Evolutionary conservation across 92 coral and sea anemone species (phyloP).

Genomic region (Paragorgia papillata): DNA sequence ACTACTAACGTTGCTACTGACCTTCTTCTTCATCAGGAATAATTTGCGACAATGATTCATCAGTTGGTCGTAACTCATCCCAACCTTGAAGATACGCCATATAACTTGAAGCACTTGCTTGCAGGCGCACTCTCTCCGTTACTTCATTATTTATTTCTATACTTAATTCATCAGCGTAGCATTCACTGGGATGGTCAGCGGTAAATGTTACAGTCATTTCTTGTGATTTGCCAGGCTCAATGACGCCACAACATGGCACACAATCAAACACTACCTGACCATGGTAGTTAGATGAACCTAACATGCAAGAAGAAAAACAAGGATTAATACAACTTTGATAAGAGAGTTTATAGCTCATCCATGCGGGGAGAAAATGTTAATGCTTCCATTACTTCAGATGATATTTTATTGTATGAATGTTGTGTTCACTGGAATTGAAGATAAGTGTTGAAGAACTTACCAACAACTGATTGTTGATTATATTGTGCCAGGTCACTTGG

Average conservation of each 20-base stretch:
- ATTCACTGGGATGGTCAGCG: slow-evolving; percentile 89
- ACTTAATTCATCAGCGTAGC: slow-evolving; percentile 82
- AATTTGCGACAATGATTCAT: slow-evolving; percentile 81
- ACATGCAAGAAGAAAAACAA: neutral
- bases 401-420: too few species aligned
- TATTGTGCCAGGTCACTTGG: slow-evolving; percentile 60
- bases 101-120: slow-evolving; percentile 85
- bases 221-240: slow-evolving; percentile 80
- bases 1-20: slow-evolving; percentile 51
- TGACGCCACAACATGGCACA: slow-evolving; percentile 77
- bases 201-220: slow-evolving; percentile 80
- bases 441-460: too few species aligned
- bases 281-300: slow-evolving; percentile 89
- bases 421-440: too few species aligned
- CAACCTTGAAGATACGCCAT: slow-evolving; percentile 85
- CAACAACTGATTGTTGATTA: too few species aligned
- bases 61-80: slow-evolving; percentile 84
- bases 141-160: slow-evolving; percentile 86
- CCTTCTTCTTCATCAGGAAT: slow-evolving; percentile 84
- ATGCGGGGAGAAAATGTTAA: too few species aligned
- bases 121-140: slow-evolving; percentile 72
- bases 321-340: neutral
- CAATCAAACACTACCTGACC: slow-evolving; percentile 95
- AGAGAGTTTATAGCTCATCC: too few species aligned
- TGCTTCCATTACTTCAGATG: too few species aligned